Base-by-base conservation (phyloP, 1,140 invertebrate species). In the Ostrea denselamellosa region DNA sequence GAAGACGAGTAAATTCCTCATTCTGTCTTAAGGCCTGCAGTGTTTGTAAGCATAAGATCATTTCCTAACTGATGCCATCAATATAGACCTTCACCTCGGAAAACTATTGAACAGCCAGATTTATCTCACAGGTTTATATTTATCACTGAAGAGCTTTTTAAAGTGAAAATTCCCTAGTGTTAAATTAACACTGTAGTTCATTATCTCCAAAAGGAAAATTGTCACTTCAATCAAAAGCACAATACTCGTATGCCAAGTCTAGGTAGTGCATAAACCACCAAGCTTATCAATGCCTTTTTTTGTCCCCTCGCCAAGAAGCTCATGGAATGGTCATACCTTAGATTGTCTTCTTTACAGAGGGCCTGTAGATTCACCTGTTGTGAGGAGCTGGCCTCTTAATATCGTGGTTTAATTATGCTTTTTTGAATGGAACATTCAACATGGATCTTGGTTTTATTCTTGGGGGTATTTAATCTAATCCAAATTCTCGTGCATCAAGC, bases 371-470 rank as follows among this genome's bases (percentile, higher is more conserved):
- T 71, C 68, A 71, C 68, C 68, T 71, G 68, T 71, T 71, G 68
- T 71, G 68, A 71, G 68, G 68, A 71, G 34, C 25, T 71, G 25
- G 25, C 68, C 68, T 71, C 68, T 71, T 71, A 71, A 71, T 71
- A 71, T 71, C 68, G 28, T 14, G 28, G 68, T 71, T 71, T 71
- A 71, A 71, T 71, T 71, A 71, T 71, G 68, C 68, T 25, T 71
- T 71, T 71, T 71, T 71, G 68, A 71, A 71, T 71, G 68, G 68
- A 71, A 71, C 68, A 71, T 71, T 71, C 68, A 71, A 71, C 68
- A 71, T 71, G 68, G 68, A 71, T 71, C 22, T 22, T 25, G 68
- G 68, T 25, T 71, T 28, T 71, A 71, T 71, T 22, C 68, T 71
- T 71, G 68, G 68, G 34, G 68, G 68, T 71, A 71, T 71, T 71